Percentiles rank a stretch among this genome's conserved stretches.
Evolutionary conservation across 2,888 invertebrate genomes (phyloP).

Genomic region (Mimumesa dahlbomi): DNA sequence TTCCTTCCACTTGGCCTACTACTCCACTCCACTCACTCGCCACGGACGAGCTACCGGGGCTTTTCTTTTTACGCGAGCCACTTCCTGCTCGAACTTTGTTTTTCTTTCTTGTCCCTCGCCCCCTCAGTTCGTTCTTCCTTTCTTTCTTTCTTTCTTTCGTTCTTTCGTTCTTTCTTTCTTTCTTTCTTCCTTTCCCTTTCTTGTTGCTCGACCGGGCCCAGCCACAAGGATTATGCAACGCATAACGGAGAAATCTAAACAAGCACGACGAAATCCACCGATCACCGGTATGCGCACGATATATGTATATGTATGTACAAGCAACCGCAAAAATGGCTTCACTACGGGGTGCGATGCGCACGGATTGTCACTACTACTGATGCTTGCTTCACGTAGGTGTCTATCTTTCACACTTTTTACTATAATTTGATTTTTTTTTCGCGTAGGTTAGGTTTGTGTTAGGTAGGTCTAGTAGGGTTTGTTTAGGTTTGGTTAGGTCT

Average conservation of each 20-base stretch:
- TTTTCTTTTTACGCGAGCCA: constrained; percentile 75
- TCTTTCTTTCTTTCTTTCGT: constrained; percentile 61
- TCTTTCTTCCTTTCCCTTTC: constrained; percentile 51
- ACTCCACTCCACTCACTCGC: constrained; percentile 75
- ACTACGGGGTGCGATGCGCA: no score
- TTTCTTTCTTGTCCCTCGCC: constrained; percentile 61
- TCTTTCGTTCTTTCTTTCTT: constrained; percentile 26
- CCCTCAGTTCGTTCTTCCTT: constrained; percentile 62
- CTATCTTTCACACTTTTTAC: no score
- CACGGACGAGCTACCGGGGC: constrained; percentile 68
- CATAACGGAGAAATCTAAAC: constrained; percentile 67
- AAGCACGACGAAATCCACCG: constrained; percentile 58
- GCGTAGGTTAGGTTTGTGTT: no score
- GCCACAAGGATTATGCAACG: constrained; percentile 62
- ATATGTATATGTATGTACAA: no score
- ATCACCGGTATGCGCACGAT: not conserved
- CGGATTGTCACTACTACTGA: no score
- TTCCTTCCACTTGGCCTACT: constrained; percentile 79
- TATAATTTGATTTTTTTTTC: no score
- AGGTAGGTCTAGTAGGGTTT: no score
- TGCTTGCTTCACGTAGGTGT: no score
- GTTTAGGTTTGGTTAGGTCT: no score
- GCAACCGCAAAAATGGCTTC: no score
- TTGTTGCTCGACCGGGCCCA: constrained; percentile 44
- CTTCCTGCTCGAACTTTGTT: constrained; percentile 71